Conservation (phyloP, 1,140 invertebrate genomes). For the Antheraea pernyi region DNA sequence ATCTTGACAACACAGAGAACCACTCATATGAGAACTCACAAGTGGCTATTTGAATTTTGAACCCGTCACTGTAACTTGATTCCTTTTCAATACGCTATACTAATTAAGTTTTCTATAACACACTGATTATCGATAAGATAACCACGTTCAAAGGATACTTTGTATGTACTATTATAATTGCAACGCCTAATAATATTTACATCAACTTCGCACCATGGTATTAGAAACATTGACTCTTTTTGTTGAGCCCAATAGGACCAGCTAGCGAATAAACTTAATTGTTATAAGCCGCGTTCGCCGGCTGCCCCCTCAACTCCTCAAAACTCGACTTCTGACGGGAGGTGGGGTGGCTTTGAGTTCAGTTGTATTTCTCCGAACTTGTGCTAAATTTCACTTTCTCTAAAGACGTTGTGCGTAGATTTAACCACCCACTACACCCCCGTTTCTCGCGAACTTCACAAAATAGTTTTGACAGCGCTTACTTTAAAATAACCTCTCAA, state of each 20-base stretch:
- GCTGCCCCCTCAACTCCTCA: conserved; percentile 44
- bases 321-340: conserved; percentile 42
- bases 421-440: conserved; percentile 61
- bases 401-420: conserved; percentile 74
- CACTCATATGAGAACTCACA: too few species aligned
- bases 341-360: conserved; percentile 47
- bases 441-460: conserved; percentile 51
- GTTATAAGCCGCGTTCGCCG: conserved; percentile 70
- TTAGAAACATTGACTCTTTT: conserved; percentile 27
- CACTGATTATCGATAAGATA: too few species aligned
- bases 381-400: conserved; percentile 79
- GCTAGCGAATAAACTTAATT: conserved; percentile 75
- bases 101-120: too few species aligned
- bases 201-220: background rate
- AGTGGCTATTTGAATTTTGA: too few species aligned
- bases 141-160: too few species aligned
- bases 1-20: too few species aligned
- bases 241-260: conserved; percentile 60
- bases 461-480: conserved; percentile 38
- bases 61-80: too few species aligned
- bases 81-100: too few species aligned
- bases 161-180: too few species aligned
- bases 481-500: conserved; percentile 12
- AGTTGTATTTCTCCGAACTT: conserved; percentile 77
- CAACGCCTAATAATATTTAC: too few species aligned